Evolutionary conservation across 2,797 vertebrate species (phyloP), one percentile per base, ranked within the genome.

Genomic region (Lithobates sylvaticus): DNA sequence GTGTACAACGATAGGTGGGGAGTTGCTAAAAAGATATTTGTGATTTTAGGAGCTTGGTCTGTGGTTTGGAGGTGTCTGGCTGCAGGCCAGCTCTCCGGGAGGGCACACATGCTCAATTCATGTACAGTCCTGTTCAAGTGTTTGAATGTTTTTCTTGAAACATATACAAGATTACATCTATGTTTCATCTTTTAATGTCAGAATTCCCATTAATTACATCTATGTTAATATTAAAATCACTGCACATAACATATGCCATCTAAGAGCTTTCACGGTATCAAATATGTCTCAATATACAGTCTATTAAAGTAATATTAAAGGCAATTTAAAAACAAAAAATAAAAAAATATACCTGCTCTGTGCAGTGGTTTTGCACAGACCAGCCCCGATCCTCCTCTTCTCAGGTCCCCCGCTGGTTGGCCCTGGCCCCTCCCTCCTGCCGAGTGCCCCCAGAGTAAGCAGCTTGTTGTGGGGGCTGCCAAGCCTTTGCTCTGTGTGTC

Each of bases 1-100:
- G 69, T 75, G 72, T 74, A 74, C 72, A 6, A 12, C 36, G 23
- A 76, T 27, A 67, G 78, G 89, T 91, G 78, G 64, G 84, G 76
- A 26, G 32, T 69, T 87, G 58, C 81, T 76, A 79, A 68, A 32
- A 75, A 79, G 61, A 84, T 64, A 83, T 83, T 87, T 83, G 70
- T 71, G 27, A 61, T 61, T 21, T 61, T 61, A 61, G 73, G 32
- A 76, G 68, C 36, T 47, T 67, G 16, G 47, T 76, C 74, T 78
- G 79, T 23, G 79, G 42, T 29, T 73, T 27, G 36, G 74, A 82
- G 74, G 67, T n/a, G 26, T 82, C 64, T 70, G 85, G 71, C 67
- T 61, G 10, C 3, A 42, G 27, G 6, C 65, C 72, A 86, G 71
- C 32, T 81, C 78, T 70, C 21, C 72, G 61, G 84, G 73, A 61